Evolutionary conservation across 2,797 vertebrate species (phyloP).

Genomic region (Sebastes hopkinsi): DNA sequence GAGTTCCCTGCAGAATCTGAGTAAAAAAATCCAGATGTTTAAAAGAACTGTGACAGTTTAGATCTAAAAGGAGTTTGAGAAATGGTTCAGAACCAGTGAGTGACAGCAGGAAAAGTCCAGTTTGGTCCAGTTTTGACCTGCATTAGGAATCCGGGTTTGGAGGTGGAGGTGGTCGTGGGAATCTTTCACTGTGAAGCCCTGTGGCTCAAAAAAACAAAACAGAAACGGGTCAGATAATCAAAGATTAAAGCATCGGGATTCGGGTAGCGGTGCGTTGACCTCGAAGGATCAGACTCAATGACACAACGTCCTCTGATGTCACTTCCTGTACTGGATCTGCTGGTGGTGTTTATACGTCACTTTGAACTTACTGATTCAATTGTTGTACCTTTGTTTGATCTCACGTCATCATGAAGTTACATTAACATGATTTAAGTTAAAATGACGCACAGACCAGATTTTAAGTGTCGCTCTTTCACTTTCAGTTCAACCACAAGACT

Average conservation of each 20-base stretch:
- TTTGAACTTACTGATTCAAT: not conserved
- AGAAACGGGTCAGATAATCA: conserved; percentile 77
- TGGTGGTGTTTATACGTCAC: not conserved
- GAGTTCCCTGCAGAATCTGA: not conserved
- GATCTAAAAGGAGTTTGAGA: not conserved
- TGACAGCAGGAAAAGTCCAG: not conserved
- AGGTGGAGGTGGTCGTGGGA: not conserved
- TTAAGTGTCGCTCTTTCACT: not conserved
- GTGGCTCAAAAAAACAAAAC: conserved; percentile 58
- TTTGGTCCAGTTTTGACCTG: not conserved
- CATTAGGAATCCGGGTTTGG: not conserved
- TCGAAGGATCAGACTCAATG: conserved; percentile 19
- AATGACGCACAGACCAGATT: not conserved
- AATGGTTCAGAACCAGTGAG: not conserved
- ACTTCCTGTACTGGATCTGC: conserved; percentile 37
- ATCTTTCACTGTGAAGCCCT: conserved; percentile 73
- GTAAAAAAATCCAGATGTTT: not conserved
- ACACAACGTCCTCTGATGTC: conserved; percentile 45
- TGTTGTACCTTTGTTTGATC: not conserved
- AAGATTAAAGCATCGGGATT: conserved; percentile 70
- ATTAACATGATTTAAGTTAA: not conserved
- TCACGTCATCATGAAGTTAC: not conserved
- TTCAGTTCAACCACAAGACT: not conserved
- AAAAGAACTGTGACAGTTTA: not conserved
- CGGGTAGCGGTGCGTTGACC: conserved; percentile 57